Evolutionary conservation across 2,113 vertebrate genomes (phyloP), one percentile per base, ranked within the genome.

Genomic region (Cervus canadensis): DNA sequence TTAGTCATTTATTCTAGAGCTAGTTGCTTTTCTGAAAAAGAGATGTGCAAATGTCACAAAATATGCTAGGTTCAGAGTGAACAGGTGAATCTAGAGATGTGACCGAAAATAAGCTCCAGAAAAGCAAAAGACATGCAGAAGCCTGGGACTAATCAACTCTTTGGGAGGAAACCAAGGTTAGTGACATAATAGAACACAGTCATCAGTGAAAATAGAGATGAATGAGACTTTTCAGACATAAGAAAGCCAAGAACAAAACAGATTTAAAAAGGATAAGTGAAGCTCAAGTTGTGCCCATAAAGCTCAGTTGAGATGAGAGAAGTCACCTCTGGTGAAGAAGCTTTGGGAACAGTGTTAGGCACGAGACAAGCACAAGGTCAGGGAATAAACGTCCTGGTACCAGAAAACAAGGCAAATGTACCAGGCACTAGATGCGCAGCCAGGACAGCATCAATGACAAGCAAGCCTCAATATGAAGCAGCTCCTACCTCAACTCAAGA

Each of bases 401-500:
- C 52, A 21, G 59, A 92, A 87, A 91, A 95, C 87, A 95, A 83
- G 92, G 45, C 78, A 89, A 91, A 98, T 48, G 86, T 12, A 56
- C 19, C 92, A 95, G 96, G 79, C 33, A 30, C n/a, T 9, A 16
- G 48, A 52, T 8, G 71, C 87, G 89, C 87, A 59, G 92, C 83
- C 94, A 94, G 87, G n/a, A 50, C 1, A 84, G 28, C 30, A 16
- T 45, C 43, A 8, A 7, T 6, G 81, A 48, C 78, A 89, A 76
- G 84, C 14, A 62, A 89, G 40, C 79, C 54, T 95, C 28, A 52
- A 74, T 28, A 76, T 3, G 59, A 90, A 95, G 56, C 45, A 16
- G 62, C n/a, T 59, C 40, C 59, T 13, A 57, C 60, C 50, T 82
- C 17, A 45, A 45, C 93, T 81, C 96, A 95, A 56, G 57, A 89